Percentiles rank a stretch among this genome's conserved stretches.
Conservation (phyloP, 2,113 vertebrate genomes). For the Ploceus nigricollis region DNA sequence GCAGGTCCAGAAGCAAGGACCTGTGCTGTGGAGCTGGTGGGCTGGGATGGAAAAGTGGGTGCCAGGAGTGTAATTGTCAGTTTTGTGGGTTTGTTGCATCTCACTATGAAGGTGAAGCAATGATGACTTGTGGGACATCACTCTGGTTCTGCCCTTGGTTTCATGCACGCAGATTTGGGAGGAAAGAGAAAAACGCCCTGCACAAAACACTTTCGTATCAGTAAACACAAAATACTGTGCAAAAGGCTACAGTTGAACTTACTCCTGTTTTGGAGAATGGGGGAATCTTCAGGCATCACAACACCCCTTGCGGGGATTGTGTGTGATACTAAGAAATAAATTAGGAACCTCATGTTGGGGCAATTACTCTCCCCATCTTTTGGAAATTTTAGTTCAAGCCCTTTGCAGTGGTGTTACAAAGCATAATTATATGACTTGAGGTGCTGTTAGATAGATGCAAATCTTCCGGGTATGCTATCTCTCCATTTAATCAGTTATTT, state of each 20-base stretch:
- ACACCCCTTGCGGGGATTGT: neutral
- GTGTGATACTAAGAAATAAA: neutral
- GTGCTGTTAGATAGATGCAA: constrained; percentile 30
- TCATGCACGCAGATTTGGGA: neutral
- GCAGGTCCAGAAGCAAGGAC: neutral
- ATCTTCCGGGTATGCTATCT: constrained; percentile 24
- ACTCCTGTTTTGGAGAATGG: neutral
- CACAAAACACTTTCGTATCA: neutral
- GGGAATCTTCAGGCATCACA: neutral
- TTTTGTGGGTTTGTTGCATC: neutral
- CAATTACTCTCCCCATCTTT: neutral
- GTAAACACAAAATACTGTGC: neutral
- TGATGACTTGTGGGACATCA: neutral
- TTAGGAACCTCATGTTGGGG: neutral
- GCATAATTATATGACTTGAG: constrained; percentile 4
- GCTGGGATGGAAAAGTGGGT: neutral
- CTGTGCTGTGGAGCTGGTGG: neutral
- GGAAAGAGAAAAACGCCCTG: neutral
- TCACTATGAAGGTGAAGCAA: neutral
- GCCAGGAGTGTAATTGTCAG: neutral
- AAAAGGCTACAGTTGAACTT: neutral
- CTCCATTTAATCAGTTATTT: constrained; percentile 53
- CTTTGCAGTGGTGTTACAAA: neutral
- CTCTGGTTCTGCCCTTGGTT: neutral
- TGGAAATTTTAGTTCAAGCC: neutral